phyloP scores from a whole-genome alignment of 2,113 vertebrate species.

The Sylvia atricapilla region DNA sequence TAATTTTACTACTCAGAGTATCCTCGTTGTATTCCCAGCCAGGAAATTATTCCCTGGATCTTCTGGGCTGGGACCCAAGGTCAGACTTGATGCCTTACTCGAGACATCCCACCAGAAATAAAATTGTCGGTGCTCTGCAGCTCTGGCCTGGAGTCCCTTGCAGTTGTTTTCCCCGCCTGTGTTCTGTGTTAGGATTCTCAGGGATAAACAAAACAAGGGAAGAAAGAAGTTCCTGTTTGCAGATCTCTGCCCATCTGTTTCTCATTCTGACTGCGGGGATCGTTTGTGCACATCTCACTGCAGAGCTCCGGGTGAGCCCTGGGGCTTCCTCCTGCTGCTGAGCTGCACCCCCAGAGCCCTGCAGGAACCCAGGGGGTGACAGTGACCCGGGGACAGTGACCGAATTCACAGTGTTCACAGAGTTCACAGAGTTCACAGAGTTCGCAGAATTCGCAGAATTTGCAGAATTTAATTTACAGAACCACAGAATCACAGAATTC shows the following conservation, averaged over 20 bases:
- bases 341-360: background rate
- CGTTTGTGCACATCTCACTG: background rate
- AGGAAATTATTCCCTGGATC: background rate
- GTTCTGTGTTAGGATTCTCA: constrained; percentile 28
- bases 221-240: constrained; percentile 52
- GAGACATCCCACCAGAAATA: background rate
- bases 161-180: background rate
- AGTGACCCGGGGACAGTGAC: fast-evolving
- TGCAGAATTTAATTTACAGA: no score
- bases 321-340: background rate
- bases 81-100: background rate
- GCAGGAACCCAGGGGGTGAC: background rate
- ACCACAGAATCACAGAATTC: no score
- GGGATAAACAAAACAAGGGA: constrained; percentile 57
- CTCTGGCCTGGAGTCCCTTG: background rate
- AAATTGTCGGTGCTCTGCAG: background rate
- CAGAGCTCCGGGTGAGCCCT: background rate
- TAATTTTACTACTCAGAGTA: background rate
- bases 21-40: background rate
- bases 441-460: no score
- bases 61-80: background rate
- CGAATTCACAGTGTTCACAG: no score
- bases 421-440: no score
- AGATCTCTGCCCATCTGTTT: constrained; percentile 61
- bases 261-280: constrained; percentile 28